Conservation (phyloP, 2,888 invertebrate species). For the Tiliacea aurago region DNA sequence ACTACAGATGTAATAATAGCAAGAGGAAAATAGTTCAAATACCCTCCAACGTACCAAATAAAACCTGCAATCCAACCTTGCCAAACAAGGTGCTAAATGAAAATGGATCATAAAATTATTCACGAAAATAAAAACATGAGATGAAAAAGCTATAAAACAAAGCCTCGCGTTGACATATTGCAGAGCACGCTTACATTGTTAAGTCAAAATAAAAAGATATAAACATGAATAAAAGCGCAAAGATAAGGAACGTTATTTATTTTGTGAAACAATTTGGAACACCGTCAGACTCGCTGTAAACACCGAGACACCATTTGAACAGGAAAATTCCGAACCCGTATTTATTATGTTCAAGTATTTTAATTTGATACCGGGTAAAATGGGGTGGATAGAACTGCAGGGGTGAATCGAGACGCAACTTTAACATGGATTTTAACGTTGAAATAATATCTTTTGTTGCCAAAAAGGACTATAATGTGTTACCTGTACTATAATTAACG, state of each 20-base stretch:
- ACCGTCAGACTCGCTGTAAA: constrained; percentile 42
- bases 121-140: constrained; percentile 70
- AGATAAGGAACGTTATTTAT: constrained; percentile 76
- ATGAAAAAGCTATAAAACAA: constrained; percentile 71
- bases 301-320: constrained; percentile 51
- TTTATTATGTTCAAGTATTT: constrained; percentile 56
- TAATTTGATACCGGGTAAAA: no score
- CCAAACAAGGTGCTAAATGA: constrained; percentile 58
- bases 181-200: constrained; percentile 69
- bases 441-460: no score
- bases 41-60: constrained; percentile 12
- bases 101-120: constrained; percentile 71
- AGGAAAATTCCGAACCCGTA: constrained; percentile 51
- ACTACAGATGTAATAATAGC: constrained; percentile 1
- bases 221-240: constrained; percentile 70
- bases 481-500: no score
- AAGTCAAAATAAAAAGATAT: constrained; percentile 74
- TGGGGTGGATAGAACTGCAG: no score
- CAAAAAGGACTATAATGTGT: no score
- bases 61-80: constrained; percentile 17
- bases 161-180: constrained; percentile 73
- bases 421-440: no score
- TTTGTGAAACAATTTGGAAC: constrained; percentile 74
- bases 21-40: constrained; percentile 10
- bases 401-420: no score